phyloP scores from a whole-genome alignment of 1,140 invertebrate genomes.

The Zaprionus africanus region DNA sequence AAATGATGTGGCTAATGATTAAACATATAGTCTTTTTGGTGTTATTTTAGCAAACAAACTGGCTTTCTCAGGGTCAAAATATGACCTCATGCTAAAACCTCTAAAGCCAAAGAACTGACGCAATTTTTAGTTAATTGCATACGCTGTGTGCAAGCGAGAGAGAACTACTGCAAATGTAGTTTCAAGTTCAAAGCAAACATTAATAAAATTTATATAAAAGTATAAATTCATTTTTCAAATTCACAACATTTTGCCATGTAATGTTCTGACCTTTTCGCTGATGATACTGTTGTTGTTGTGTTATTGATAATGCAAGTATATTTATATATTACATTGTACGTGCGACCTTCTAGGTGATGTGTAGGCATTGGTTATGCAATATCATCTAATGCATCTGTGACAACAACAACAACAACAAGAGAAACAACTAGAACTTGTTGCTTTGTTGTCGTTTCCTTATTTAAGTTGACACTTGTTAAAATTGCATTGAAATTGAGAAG shows the following conservation, averaged over 20 bases:
- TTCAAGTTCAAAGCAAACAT: slow-evolving; percentile 59
- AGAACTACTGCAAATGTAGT: slow-evolving; percentile 11
- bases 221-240: not conserved
- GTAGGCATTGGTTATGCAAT: slow-evolving; percentile 6
- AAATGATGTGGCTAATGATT: not conserved
- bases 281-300: slow-evolving; percentile 4
- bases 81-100: slow-evolving; percentile 52
- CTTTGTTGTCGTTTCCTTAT: slow-evolving; percentile 77
- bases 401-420: slow-evolving; percentile 22
- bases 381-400: slow-evolving; percentile 27
- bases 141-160: not conserved
- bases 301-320: slow-evolving; percentile 12
- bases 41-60: slow-evolving; percentile 31
- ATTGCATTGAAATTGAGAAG: slow-evolving; percentile 79
- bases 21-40: not conserved
- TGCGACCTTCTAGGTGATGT: slow-evolving; percentile 15
- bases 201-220: slow-evolving; percentile 1
- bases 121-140: slow-evolving; percentile 33
- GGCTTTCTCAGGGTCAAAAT: slow-evolving; percentile 25
- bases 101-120: slow-evolving; percentile 18
- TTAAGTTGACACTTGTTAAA: slow-evolving; percentile 75
- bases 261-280: slow-evolving; percentile 38
- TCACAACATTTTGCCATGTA: not conserved
- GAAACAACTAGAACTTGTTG: slow-evolving; percentile 26
- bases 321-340: slow-evolving; percentile 6